A percentile compares a stretch with the other conserved stretches of the same genome.
These are phyloP conservation scores for Alexandromys oeconomus DNA, from an alignment of 2,797 vertebrate species.

Conservation along the genomic window DNA sequence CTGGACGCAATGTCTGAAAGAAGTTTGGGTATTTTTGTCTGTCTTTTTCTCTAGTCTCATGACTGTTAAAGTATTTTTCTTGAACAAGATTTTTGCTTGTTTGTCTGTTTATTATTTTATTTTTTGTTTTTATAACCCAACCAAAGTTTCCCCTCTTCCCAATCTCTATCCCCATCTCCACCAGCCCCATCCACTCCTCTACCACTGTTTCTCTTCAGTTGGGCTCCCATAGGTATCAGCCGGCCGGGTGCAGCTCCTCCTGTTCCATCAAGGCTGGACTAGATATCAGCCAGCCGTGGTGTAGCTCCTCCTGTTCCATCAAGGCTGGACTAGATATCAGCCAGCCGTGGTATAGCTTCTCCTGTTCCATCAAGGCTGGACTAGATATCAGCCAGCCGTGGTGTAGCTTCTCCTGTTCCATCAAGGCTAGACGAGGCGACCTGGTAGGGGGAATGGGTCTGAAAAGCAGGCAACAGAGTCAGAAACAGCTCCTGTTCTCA, in stretches of 20 bases:
- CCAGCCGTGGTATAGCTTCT: background rate
- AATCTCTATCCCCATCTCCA: background rate
- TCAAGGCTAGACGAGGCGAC: background rate
- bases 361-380: background rate
- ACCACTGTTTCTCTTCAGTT: background rate
- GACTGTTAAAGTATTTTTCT: background rate
- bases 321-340: background rate
- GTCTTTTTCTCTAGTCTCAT: background rate
- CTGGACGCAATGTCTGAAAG: background rate
- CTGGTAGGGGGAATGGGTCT: background rate
- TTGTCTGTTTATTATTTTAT: background rate
- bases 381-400: background rate
- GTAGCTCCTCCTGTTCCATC: background rate
- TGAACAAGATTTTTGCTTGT: background rate
- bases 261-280: background rate
- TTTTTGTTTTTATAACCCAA: background rate
- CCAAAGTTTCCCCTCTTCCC: background rate
- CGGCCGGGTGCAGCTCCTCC: background rate
- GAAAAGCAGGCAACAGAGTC: background rate
- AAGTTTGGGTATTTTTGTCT: background rate
- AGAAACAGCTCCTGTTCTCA: background rate
- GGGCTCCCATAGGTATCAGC: background rate
- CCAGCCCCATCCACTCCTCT: background rate
- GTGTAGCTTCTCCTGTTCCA: background rate
- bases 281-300: background rate